These are phyloP conservation scores for Elgaria multicarinata DNA, from an alignment of 2,113 vertebrate genomes.

Conservation along the genomic window DNA sequence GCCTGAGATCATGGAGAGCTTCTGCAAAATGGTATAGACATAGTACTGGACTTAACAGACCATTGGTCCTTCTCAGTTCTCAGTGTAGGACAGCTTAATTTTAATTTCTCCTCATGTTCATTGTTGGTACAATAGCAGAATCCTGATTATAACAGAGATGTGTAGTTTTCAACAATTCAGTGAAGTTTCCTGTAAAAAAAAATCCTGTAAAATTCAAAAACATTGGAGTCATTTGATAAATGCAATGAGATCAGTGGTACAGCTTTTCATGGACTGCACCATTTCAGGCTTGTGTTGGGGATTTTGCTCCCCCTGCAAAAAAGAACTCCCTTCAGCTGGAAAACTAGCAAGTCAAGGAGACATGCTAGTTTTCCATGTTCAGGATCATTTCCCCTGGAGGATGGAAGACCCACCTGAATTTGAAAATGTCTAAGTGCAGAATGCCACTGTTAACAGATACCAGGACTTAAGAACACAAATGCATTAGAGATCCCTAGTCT, in stretches of 20 bases:
- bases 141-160: not conserved
- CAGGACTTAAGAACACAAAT: not conserved
- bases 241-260: not conserved
- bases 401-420: not conserved
- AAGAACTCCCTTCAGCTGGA: not conserved
- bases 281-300: not conserved
- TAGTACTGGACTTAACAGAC: not conserved
- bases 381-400: not conserved
- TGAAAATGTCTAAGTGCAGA: not conserved
- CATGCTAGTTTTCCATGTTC: not conserved
- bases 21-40: not conserved
- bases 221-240: not conserved
- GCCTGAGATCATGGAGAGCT: not conserved
- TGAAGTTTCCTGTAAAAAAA: not conserved
- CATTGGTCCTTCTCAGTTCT: not conserved
- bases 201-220: not conserved
- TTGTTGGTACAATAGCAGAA: not conserved
- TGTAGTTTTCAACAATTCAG: too few species aligned
- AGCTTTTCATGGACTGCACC: not conserved
- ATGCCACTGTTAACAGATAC: not conserved
- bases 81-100: not conserved
- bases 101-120: not conserved
- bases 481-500: too few species aligned
- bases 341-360: not conserved
- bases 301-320: not conserved